These are phyloP conservation scores for Apteryx mantelli DNA, from an alignment of 2,113 vertebrate species.

Conservation along the genomic window DNA sequence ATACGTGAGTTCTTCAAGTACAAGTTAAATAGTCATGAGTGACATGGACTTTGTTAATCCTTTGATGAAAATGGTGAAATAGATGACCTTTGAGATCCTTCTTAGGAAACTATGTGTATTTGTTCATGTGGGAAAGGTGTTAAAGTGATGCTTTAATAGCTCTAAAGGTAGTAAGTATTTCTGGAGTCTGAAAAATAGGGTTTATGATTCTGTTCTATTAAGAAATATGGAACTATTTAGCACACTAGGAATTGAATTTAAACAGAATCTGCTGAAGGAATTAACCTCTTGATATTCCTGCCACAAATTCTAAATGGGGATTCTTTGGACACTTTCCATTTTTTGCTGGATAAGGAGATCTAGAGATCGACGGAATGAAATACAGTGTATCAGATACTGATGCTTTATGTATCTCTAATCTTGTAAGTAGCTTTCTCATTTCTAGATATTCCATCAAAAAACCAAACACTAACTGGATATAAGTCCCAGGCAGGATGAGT, in stretches of 20 bases:
- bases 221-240: neutral
- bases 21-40: neutral
- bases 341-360: neutral
- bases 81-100: neutral
- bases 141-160: neutral
- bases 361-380: neutral
- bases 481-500: neutral
- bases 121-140: fast-evolving
- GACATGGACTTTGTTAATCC: neutral
- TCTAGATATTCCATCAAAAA: neutral
- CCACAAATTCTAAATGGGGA: neutral
- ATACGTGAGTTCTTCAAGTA: neutral
- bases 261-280: neutral
- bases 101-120: neutral
- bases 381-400: neutral
- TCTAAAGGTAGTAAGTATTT: neutral
- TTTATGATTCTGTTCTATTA: neutral
- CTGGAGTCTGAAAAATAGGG: neutral
- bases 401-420: neutral
- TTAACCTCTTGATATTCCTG: neutral
- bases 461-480: neutral
- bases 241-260: neutral
- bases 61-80: neutral
- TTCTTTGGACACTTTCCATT: neutral
- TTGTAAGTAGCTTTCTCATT: neutral